Evolutionary conservation across 2,797 vertebrate species (phyloP).

Genomic region (Capromys pilorides): DNA sequence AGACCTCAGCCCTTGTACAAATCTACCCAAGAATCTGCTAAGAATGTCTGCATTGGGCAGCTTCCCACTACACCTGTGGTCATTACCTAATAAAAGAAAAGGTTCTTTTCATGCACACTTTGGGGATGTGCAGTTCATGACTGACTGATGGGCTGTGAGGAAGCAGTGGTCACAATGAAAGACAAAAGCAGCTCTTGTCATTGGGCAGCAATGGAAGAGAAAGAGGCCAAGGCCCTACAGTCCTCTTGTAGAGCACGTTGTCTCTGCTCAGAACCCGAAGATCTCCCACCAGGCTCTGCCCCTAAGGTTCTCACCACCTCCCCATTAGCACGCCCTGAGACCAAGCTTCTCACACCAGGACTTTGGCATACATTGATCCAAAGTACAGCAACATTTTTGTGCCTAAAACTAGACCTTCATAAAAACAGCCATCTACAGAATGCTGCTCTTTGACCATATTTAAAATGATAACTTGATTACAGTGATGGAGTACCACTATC

Average conservation of each 20-base stretch:
- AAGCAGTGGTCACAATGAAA: background rate
- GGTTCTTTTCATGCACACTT: background rate
- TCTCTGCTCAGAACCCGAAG: background rate
- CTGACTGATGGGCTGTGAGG: background rate
- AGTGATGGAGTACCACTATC: background rate
- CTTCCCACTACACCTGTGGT: background rate
- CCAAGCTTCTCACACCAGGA: background rate
- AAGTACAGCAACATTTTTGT: background rate
- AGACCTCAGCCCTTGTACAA: background rate
- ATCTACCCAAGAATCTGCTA: background rate
- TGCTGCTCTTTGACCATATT: background rate
- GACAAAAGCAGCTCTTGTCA: background rate
- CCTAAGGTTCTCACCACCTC: background rate
- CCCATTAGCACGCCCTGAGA: too few species aligned
- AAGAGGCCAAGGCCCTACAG: background rate
- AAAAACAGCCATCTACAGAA: constrained; percentile 32
- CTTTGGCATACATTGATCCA: background rate
- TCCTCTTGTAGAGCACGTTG: background rate
- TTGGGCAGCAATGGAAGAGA: background rate
- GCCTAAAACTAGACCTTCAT: background rate
- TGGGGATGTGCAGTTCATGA: background rate
- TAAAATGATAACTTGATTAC: constrained; percentile 24
- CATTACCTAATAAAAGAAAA: background rate
- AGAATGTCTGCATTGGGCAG: background rate
- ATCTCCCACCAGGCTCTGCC: too few species aligned